Conservation (phyloP, 2,797 vertebrate species). For the Dendrocincla tyrannina region DNA sequence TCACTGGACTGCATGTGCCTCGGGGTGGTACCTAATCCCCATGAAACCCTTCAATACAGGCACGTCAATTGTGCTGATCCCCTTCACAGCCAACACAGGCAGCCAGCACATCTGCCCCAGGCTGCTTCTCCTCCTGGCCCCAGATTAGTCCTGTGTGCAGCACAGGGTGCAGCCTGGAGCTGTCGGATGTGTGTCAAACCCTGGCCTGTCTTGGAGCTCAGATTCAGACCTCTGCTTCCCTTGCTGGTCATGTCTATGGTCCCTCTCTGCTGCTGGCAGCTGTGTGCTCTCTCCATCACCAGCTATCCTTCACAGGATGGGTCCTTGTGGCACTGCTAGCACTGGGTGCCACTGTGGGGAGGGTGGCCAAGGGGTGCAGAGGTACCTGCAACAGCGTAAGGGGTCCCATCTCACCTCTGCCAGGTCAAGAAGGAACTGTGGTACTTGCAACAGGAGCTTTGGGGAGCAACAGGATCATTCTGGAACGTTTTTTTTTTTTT, state of each 20-base stretch:
- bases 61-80: rapidly evolving
- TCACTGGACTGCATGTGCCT: neutral
- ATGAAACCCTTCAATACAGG: neutral
- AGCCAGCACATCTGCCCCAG: neutral
- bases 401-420: neutral
- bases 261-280: neutral
- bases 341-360: neutral
- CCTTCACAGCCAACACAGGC: neutral
- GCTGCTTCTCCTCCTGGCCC: neutral
- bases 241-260: rapidly evolving
- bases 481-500: neutral
- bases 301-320: neutral
- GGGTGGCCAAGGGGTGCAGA: neutral
- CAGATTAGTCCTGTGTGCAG: neutral
- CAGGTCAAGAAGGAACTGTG: rapidly evolving
- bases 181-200: rapidly evolving
- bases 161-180: neutral
- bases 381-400: neutral
- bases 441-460: neutral
- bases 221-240: neutral
- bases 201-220: neutral
- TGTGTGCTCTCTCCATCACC: neutral
- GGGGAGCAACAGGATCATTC: neutral
- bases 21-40: neutral
- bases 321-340: neutral